Evolutionary conservation across 1,140 invertebrate species (phyloP), one percentile per base, ranked within the genome.

Genomic region (Steinernema feltiae): DNA sequence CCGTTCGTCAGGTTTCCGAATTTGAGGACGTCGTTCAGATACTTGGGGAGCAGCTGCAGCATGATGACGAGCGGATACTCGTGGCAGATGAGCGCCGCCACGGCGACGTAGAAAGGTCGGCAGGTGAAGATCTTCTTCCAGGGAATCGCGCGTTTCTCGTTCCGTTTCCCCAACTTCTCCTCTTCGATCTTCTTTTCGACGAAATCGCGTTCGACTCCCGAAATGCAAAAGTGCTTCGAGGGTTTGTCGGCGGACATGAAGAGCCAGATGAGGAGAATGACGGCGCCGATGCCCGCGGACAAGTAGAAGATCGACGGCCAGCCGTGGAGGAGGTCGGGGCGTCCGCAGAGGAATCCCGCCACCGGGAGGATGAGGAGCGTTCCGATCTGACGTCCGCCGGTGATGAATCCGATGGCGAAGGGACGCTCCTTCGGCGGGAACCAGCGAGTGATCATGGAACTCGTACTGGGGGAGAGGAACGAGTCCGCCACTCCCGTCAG

Each of bases 61-160:
- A 85, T 86, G 48, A 85, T 86, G 41, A 85, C 85, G 46, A 85
- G 71, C 32, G 84, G 84, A 69, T 78, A 85, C 73, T 85, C 84
- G 75, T 85, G 84, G 70, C 84, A 85, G 29, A 86, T 81, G 1
- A 85, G 48, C 48, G 84, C 84, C 1, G 74, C 82, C 30, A 85
- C 78, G 2, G 80, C 85, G 24, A 82, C 84, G 72, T 83, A 85
- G 12, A 85, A 73, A 41, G 82, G 82, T 18, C 48, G 53, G 21
- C 76, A 85, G 21, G 73, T 77, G 1, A 77, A 29, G 27, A 85
- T 78, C 46, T 79, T 32, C 73, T 46, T 76, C 84, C 84, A 85
- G 21, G 84, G 84, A 1, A 85, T 74, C 24, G 32, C 71, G 30
- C 76, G 75, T 30, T 81, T 32, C 41, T 82, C 71, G 1, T 75